These are phyloP conservation scores for Anastrepha ludens DNA, from an alignment of 1,140 invertebrate genomes.

Conservation along the genomic window DNA sequence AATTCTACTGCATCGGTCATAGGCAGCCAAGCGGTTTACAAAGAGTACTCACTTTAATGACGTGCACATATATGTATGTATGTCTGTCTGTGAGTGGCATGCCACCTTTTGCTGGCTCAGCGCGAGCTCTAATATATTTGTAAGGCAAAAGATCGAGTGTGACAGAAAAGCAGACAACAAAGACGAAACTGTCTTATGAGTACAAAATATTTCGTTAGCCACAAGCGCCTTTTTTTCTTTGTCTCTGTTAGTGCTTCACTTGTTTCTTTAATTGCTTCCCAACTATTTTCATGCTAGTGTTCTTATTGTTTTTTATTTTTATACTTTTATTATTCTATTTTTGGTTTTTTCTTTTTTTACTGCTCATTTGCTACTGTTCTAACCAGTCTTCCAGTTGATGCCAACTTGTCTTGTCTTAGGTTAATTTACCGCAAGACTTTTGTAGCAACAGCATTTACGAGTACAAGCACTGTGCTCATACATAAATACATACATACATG, in stretches of 20 bases:
- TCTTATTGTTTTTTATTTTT: not conserved
- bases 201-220: not conserved
- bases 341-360: not conserved
- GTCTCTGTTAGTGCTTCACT: not conserved
- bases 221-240: not conserved
- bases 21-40: not conserved
- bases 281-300: not conserved
- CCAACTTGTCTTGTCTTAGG: constrained; percentile 38
- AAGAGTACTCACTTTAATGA: constrained; percentile 20
- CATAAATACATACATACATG: not conserved
- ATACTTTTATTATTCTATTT: not conserved
- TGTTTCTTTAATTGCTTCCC: constrained; percentile 11
- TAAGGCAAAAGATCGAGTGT: not conserved
- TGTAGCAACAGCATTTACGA: not conserved
- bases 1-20: constrained; percentile 10
- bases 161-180: not conserved
- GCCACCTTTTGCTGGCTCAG: not conserved
- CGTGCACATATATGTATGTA: too few species aligned
- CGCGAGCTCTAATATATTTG: not conserved
- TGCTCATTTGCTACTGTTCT: not conserved
- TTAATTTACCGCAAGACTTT: constrained; percentile 44
- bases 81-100: not conserved
- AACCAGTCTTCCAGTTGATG: constrained; percentile 8
- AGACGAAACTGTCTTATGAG: not conserved
- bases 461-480: not conserved